Evolutionary conservation across 1,140 invertebrate genomes (phyloP).

Genomic region (Arion vulgaris): DNA sequence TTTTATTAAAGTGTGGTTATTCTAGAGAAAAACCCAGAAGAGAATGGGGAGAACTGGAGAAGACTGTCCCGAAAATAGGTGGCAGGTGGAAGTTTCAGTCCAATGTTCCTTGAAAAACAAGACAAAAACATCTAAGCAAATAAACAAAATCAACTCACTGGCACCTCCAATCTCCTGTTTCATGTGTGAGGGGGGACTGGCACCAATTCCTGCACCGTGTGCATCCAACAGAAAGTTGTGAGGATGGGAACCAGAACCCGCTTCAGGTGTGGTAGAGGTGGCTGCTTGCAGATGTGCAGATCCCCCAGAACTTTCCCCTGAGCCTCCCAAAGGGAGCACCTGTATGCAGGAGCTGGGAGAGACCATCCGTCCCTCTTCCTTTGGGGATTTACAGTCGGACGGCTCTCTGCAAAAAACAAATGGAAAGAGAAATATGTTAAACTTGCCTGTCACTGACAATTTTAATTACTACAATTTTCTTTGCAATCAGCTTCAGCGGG

Average conservation of each 20-base stretch:
- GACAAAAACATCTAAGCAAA: neutral
- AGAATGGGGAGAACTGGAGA: too few species aligned
- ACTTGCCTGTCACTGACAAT: neutral
- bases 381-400: conserved; percentile 38
- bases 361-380: conserved; percentile 41
- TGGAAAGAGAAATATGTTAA: neutral
- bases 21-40: too few species aligned
- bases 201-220: neutral
- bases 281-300: conserved; percentile 43
- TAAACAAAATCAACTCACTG: conserved; percentile 9
- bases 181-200: conserved; percentile 29
- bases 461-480: too few species aligned
- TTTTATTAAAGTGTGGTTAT: too few species aligned
- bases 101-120: too few species aligned
- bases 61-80: too few species aligned
- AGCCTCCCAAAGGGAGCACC: conserved; percentile 25
- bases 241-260: conserved; percentile 1
- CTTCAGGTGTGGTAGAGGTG: conserved; percentile 48
- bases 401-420: conserved; percentile 33
- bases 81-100: too few species aligned
- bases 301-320: conserved; percentile 16
- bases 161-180: conserved; percentile 35
- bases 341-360: conserved; percentile 31
- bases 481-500: too few species aligned
- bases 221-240: conserved; percentile 31